Conservation (phyloP, 1,140 invertebrate genomes). For the Vollenhovia emeryi region DNA sequence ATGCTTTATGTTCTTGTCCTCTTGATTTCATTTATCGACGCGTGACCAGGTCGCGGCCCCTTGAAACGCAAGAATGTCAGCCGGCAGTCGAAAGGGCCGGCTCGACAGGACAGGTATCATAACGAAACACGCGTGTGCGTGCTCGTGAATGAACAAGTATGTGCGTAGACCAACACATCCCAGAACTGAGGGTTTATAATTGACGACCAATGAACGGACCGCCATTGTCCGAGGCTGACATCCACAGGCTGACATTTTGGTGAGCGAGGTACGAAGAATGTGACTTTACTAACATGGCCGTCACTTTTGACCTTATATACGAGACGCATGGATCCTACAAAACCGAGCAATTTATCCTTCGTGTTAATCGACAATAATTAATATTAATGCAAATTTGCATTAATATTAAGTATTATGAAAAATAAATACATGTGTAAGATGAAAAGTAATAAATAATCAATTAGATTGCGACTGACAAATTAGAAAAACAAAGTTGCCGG, state of each 20-base stretch:
- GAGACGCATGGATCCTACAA: neutral
- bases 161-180: neutral
- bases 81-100: slow-evolving; percentile 46
- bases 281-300: slow-evolving; percentile 47
- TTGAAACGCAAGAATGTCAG: slow-evolving; percentile 62
- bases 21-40: slow-evolving; percentile 9
- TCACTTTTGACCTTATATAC: slow-evolving; percentile 50
- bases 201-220: slow-evolving; percentile 56
- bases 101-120: slow-evolving; percentile 15
- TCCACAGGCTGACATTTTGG: slow-evolving; percentile 64
- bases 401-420: no score
- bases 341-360: neutral
- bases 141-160: neutral
- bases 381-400: neutral
- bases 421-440: neutral
- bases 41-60: slow-evolving; percentile 46
- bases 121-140: neutral
- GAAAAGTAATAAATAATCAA: neutral
- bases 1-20: neutral
- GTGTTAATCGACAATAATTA: neutral
- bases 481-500: neutral
- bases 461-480: neutral
- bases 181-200: slow-evolving; percentile 45
- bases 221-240: slow-evolving; percentile 66
- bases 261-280: slow-evolving; percentile 52